Conservation (phyloP, 2,113 vertebrate genomes). For the Aramus guarauna region DNA sequence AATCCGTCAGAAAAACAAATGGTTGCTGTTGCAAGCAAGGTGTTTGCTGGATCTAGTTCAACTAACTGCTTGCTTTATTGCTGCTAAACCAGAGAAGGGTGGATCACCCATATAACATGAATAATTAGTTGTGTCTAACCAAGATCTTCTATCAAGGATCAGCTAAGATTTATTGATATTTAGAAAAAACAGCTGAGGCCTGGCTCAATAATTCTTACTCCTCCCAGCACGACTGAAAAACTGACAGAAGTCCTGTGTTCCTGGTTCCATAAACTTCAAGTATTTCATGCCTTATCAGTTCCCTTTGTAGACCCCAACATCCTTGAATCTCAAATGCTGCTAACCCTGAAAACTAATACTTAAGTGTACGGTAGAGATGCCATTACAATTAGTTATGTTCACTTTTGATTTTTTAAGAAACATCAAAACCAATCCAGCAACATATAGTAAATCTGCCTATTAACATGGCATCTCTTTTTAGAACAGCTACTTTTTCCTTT, state of each 20-base stretch:
- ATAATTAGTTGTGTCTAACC: neutral
- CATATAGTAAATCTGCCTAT: neutral
- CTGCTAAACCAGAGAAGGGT: neutral
- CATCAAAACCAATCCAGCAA: neutral
- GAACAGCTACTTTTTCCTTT: neutral
- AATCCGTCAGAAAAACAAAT: slow-evolving; percentile 35
- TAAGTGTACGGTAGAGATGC: neutral
- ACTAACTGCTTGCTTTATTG: neutral
- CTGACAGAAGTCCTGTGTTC: neutral
- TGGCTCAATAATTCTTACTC: neutral
- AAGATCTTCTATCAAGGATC: neutral
- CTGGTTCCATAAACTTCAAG: neutral
- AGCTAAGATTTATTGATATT: neutral
- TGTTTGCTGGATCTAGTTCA: neutral
- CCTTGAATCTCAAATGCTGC: neutral
- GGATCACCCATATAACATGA: neutral
- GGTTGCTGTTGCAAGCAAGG: neutral
- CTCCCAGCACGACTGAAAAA: neutral
- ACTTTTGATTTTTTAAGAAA: neutral
- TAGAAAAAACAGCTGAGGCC: neutral
- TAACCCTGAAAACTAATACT: neutral
- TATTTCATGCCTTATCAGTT: neutral
- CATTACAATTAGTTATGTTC: neutral
- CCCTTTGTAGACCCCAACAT: neutral
- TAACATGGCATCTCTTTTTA: neutral